A percentile compares a stretch with the other conserved stretches of the same genome.
phyloP scores from a whole-genome alignment of 2,888 invertebrate genomes.

The Cheilosia pagana region DNA sequence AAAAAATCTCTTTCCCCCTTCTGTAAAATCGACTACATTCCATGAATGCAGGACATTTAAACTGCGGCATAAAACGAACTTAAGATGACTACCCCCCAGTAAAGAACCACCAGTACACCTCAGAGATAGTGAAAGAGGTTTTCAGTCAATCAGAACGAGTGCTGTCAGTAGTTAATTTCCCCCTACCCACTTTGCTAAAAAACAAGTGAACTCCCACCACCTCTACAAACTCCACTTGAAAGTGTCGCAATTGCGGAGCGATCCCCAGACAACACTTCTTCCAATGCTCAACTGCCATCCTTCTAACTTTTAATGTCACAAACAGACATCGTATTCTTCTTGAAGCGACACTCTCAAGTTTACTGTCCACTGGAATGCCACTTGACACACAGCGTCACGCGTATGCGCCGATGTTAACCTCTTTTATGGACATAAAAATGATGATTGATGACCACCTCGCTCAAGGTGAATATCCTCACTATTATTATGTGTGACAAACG shows the following conservation, averaged over 20 bases:
- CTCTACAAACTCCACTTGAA: conserved; percentile 5
- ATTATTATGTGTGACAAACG: conserved; percentile 45
- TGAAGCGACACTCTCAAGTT: conserved; percentile 50
- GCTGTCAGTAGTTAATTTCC: not conserved
- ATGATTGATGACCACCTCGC: conserved; percentile 63
- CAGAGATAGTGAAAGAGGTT: no score
- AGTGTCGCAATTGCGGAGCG: not conserved
- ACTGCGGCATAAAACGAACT: no score
- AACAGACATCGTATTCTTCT: conserved; percentile 17
- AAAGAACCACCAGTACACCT: no score
- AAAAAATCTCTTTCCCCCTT: no score
- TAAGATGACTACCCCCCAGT: no score
- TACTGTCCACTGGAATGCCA: conserved; percentile 67
- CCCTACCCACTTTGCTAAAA: not conserved
- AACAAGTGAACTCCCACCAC: not conserved
- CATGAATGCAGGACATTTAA: no score
- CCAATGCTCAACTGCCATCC: conserved; percentile 7
- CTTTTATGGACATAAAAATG: conserved; percentile 48
- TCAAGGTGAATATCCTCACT: conserved; percentile 46
- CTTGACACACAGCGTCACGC: conserved; percentile 40
- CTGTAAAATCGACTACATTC: no score
- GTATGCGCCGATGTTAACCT: conserved; percentile 41
- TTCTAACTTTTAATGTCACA: conserved; percentile 37
- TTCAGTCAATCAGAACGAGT: not conserved
- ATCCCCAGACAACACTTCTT: conserved; percentile 14